Base-by-base conservation (phyloP, 35 echinoderm and acorn worm species). In the Hemicentrotus pulcherrimus region DNA sequence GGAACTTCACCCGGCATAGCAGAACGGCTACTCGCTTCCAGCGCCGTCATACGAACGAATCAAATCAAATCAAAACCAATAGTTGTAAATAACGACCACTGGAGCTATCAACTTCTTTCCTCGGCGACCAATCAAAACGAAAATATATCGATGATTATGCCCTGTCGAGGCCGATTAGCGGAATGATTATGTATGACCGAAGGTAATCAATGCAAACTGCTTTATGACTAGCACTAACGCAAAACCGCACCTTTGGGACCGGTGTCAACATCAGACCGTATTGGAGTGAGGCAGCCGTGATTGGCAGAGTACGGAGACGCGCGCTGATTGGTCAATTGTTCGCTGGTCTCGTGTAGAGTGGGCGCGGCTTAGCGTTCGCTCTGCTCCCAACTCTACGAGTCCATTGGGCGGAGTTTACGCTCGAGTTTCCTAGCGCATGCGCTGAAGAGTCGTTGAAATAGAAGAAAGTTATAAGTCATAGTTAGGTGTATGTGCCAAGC, bases 31-130 rank as follows among this genome's bases (percentile, higher is more conserved):
- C 30, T 58, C 48, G 95, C 89, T 32, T 92, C 95, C 31, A 95
- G 52, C 11, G 95, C 91, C 31, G 95, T 95, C 95, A 95, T 95
- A 31, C 30, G 48, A 47, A 24, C 88, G 91, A 93, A 32, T 50
- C 45, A 93, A 93, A 92, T 92, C 91, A 48, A 92, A 93, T 93
- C 91, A 93, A 93, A 93, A n/a, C 91, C 91, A 93, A 93, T 93
- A 93, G 91, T 50, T 93, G 91, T 93, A 22, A 93, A 93, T 93
- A 93, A 58, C 91, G 46, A 47, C 48, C 91, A 93, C 91, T n/a
- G 45, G n/a, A 47, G 91, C 45, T 48, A 93, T 93, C 91, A 93
- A 93, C 91, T 47, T 78, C 65, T 78, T 31, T 58, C n/a, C 91
- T 93, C 16, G 46, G 47, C 48, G 46, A 14, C 91, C 91, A 50